Percentiles rank a stretch among this genome's conserved stretches.
These are phyloP conservation scores for Atopsyche davidsoni DNA, from an alignment of 1,140 invertebrate genomes.

Conservation along the genomic window DNA sequence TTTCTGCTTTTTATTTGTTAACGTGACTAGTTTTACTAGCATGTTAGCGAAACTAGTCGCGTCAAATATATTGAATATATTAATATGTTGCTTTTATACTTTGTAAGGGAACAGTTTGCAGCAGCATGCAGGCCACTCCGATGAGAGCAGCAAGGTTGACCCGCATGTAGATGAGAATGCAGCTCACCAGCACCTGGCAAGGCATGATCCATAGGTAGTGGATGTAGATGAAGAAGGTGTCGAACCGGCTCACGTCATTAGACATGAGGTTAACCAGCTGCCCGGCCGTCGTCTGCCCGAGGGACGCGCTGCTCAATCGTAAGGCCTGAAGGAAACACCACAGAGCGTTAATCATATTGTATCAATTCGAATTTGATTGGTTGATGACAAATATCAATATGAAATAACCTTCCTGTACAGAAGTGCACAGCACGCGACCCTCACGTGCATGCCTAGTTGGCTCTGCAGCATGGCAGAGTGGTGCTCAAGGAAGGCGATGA, in stretches of 20 bases:
- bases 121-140: conserved; percentile 59
- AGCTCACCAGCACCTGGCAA: conserved; percentile 58
- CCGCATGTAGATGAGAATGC: conserved; percentile 66
- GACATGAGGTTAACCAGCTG: conserved; percentile 82
- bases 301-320: conserved; percentile 59
- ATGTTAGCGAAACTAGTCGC: neutral
- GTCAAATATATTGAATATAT: conserved; percentile 7
- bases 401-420: conserved; percentile 53
- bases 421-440: conserved; percentile 53
- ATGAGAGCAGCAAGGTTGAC: conserved; percentile 65
- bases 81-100: conserved; percentile 40
- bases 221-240: conserved; percentile 56
- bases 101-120: conserved; percentile 65
- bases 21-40: no score
- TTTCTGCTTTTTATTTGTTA: no score
- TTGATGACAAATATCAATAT: neutral
- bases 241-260: conserved; percentile 70
- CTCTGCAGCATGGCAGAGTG: conserved; percentile 43
- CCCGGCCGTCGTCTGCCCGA: conserved; percentile 69
- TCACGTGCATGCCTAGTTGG: conserved; percentile 49
- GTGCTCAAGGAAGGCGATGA: conserved; percentile 43
- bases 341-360: neutral
- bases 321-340: conserved; percentile 41
- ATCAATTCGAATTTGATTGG: neutral
- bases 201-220: conserved; percentile 68